Evolutionary conservation across 1,140 invertebrate species (phyloP), one percentile per base, ranked within the genome.

Genomic region (Drosophila miranda): DNA sequence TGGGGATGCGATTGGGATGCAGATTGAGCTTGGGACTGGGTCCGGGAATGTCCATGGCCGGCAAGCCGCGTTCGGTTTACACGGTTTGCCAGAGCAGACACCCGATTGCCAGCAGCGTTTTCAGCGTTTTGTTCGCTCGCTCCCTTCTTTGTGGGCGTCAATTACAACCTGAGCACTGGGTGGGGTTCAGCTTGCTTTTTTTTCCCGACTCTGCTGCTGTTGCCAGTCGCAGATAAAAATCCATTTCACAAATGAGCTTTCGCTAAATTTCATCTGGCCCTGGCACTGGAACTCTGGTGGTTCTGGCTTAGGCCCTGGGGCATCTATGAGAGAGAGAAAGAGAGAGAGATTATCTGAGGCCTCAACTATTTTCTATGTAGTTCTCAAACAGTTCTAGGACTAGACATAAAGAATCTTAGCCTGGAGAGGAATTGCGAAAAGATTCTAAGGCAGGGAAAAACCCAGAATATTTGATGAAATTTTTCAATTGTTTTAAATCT

Each of bases 161-260:
- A 72, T 72, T 72, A 72, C 69, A 70, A 72, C 21, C 66, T 42
- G 67, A 14, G 23, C 16, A 11, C 16, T 14, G n/a, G 19, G 14
- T 5, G 23, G 19, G 23, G 11, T 8, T 30, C 26, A 2, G 23
- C 8, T 21, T 23, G 3, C 23, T 2, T 23, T 23, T 23, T 23
- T 5, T 26, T 0, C 23, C 23, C 23, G 5, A 26, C 23, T 26
- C 23, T 26, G 23, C 23, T 26, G 38, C 19, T 41, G n/a, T 16
- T n/a, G 41, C 16, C 16, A 59, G 42, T 38, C 48, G 19, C 56
- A 68, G 64, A 73, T 73, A 43, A 69, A 73, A 69, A 62, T 73
- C 61, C 57, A 69, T 69, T 69, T 69, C 44, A 44, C 34, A 74
- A 64, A 75, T 77, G 66, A 71, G 75, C 56, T 63, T 14, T 4